Base-by-base conservation (phyloP, 2,888 invertebrate species). In the Oscheius sp. region DNA sequence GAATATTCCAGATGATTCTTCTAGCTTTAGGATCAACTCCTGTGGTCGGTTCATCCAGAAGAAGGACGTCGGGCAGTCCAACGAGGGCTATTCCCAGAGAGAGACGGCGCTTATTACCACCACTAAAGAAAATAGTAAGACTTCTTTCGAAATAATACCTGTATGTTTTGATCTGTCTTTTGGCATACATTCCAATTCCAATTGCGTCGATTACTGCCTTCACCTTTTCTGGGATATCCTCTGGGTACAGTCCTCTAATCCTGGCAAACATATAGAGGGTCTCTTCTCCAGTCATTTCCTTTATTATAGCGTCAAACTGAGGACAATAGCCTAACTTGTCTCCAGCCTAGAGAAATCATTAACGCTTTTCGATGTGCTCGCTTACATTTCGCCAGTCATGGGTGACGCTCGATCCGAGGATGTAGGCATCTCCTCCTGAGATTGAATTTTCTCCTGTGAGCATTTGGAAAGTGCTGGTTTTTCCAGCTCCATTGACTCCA, bases 81-180 rank as follows among this genome's bases (percentile, higher is more conserved):
- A 93, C 89, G 78, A 93, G 90, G 0, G 93, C 92, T 35, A 93
- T 90, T 0, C 93, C 93, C 7, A 93, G 92, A 83, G 93, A 93
- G 68, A 93, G 88, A 88, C 93, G 93, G 27, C 93, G 91, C 85
- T 92, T 93, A 86, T 93, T 93, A 16, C 93, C 93, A 16, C 93
- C 93, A 72, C 93, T 93, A 81, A 53, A 81, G n/a, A n/a, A 6
- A 23, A n/a, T 9, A 43, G 27, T 53, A 25, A 7, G 25, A 16
- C n/a, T 1, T 18, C 18, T 41, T 13, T 35, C 9, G 12, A 59
- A 41, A 41, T 7, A 18, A 6, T 59, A 76, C 69, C 73, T 72
- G 61, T 84, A 84, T 1, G 80, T 76, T 49, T 84, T 84, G 75
- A 84, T 82, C 61, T 82, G 81, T 13, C 84, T 69, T 46, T 80